Percentiles rank a stretch among this genome's conserved stretches.
Conservation (phyloP, 2,113 vertebrate genomes). For the Scortum barcoo region DNA sequence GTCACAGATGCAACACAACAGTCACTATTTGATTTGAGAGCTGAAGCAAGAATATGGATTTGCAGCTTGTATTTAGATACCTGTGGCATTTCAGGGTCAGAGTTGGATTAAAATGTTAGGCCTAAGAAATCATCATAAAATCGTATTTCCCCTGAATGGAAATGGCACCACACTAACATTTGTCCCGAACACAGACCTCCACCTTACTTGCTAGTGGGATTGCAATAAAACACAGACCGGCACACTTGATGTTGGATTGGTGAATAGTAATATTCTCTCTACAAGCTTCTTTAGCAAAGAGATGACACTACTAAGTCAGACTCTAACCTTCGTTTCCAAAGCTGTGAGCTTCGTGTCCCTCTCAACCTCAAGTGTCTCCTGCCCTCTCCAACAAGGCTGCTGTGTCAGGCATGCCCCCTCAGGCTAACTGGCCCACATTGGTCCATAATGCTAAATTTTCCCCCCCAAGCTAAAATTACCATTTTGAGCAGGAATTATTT, state of each 20-base stretch:
- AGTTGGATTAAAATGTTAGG: conserved; percentile 50
- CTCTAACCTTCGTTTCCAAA: not conserved
- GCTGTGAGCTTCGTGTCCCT: conserved; percentile 35
- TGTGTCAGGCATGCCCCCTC: conserved; percentile 6
- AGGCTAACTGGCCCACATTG: conserved; percentile 6
- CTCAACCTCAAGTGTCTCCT: conserved; percentile 45
- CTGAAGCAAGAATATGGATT: conserved; percentile 27
- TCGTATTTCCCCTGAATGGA: conserved; percentile 43
- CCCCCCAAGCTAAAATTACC: not conserved
- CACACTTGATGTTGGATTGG: conserved; percentile 29
- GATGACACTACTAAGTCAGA: conserved; percentile 45
- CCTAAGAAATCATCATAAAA: conserved; percentile 40
- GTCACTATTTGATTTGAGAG: conserved; percentile 43
- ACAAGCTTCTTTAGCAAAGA: conserved; percentile 29
- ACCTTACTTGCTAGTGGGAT: conserved; percentile 18
- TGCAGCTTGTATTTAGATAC: conserved; percentile 50
- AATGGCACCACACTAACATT: conserved; percentile 63
- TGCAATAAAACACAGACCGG: conserved; percentile 40
- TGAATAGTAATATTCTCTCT: conserved; percentile 9
- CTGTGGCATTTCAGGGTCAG: conserved; percentile 50
- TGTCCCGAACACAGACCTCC: conserved; percentile 35
- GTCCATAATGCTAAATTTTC: conserved; percentile 1
- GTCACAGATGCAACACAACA: conserved; percentile 45
- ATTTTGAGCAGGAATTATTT: conserved; percentile 13
- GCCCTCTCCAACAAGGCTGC: conserved; percentile 9